Evolutionary conservation across 2,113 vertebrate species (phyloP).

Genomic region (Crotalus horridus): DNA sequence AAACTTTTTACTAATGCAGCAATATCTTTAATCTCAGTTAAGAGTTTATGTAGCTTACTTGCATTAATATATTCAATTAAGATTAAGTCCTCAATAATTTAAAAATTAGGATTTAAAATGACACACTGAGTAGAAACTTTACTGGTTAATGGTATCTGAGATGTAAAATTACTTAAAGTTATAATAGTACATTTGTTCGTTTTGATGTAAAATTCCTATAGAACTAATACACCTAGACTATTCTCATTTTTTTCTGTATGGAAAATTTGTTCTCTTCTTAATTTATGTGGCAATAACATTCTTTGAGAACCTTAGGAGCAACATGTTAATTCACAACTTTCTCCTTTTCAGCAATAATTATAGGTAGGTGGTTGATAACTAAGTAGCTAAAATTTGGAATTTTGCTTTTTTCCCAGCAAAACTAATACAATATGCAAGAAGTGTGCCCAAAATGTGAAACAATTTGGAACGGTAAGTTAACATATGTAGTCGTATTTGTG

Average conservation of each 20-base stretch:
- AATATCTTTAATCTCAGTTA: not conserved
- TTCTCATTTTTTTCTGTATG: not conserved
- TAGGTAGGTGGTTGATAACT: not conserved
- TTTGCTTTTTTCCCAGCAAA: conserved; percentile 77
- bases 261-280: not conserved
- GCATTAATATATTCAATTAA: not conserved
- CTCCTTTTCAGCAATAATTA: not conserved
- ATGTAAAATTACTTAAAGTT: not conserved
- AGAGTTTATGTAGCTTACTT: not conserved
- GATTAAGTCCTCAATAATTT: not conserved
- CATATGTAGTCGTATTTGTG: not conserved
- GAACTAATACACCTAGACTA: not conserved
- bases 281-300: rapidly evolving
- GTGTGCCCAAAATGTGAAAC: conserved; percentile 98
- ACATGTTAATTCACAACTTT: not conserved
- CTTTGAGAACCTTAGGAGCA: rapidly evolving
- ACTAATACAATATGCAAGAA: conserved; percentile 99
- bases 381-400: not conserved
- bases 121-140: not conserved
- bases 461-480: conserved; percentile 92
- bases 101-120: not conserved
- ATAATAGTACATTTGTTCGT: not conserved
- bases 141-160: not conserved
- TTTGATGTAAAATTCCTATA: not conserved
- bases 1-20: not conserved